Evolutionary conservation across 2,888 invertebrate genomes (phyloP).

Genomic region (Nyleta sp.): DNA sequence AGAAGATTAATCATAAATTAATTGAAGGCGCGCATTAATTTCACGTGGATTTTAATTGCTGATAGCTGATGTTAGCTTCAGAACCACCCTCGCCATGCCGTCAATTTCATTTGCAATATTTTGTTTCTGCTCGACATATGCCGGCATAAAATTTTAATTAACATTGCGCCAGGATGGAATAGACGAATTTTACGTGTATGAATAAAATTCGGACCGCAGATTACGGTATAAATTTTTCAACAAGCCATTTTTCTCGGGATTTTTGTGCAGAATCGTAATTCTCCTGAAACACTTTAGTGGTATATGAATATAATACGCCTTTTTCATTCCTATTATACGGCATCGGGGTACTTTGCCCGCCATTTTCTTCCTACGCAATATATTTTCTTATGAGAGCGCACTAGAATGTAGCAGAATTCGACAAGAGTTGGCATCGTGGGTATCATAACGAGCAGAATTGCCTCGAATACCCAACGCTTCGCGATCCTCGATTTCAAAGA

Average conservation of each 20-base stretch:
- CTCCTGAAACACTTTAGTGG: slow-evolving; percentile 49
- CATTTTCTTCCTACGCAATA: slow-evolving; percentile 54
- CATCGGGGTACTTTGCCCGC: slow-evolving; percentile 39
- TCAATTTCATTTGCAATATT: too few relatives aligned
- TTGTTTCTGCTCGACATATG: too few relatives aligned
- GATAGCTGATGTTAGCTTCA: too few relatives aligned
- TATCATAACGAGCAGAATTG: slow-evolving; percentile 53
- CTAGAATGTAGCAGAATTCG: slow-evolving; percentile 47
- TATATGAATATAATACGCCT: slow-evolving; percentile 59
- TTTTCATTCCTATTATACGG: slow-evolving; percentile 57
- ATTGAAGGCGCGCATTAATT: too few relatives aligned
- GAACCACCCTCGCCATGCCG: too few relatives aligned
- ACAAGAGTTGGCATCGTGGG: slow-evolving; percentile 58
- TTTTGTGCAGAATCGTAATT: slow-evolving; percentile 42
- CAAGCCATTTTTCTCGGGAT: slow-evolving; percentile 51
- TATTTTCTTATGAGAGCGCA: slow-evolving; percentile 50
- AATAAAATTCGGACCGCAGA: slow-evolving; percentile 47
- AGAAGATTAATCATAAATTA: too few relatives aligned
- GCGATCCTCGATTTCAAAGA: slow-evolving; percentile 53
- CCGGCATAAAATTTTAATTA: slow-evolving; percentile 20
- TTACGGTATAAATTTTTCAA: slow-evolving; percentile 51
- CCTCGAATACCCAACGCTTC: slow-evolving; percentile 47
- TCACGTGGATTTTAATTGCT: too few relatives aligned
- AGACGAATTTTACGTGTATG: slow-evolving; percentile 13
- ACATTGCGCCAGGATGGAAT: not conserved